Percentiles rank a stretch among this genome's conserved stretches.
Evolutionary conservation across 2,797 vertebrate genomes (phyloP).

Genomic region (Hirundo rustica): DNA sequence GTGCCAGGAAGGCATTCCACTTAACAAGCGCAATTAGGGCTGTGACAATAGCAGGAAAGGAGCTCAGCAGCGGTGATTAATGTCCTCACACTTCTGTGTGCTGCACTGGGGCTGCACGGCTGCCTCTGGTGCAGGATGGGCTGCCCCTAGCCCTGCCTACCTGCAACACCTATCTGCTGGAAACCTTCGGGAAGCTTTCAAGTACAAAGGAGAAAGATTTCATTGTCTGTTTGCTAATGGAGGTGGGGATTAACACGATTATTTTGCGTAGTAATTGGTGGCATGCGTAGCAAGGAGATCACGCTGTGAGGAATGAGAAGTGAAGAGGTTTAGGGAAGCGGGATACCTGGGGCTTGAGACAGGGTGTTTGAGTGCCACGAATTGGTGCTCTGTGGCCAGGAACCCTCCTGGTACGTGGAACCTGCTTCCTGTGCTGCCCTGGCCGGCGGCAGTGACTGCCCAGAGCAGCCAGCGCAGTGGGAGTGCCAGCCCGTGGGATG

Average conservation of each 20-base stretch:
- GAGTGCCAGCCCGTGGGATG: rapidly evolving
- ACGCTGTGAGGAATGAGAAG: background rate
- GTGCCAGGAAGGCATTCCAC: constrained; percentile 10
- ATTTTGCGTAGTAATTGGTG: background rate
- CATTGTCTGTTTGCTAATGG: background rate
- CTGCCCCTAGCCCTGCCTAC: background rate
- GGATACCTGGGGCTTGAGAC: background rate
- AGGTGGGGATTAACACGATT: background rate
- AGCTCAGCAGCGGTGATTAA: background rate
- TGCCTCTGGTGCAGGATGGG: background rate
- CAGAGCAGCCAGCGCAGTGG: rapidly evolving
- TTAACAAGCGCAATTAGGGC: constrained; percentile 16
- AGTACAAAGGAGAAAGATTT: background rate
- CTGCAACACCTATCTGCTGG: background rate
- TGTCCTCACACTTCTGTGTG: background rate
- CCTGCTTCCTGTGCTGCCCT: background rate
- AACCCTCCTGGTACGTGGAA: rapidly evolving
- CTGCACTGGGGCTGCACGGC: rapidly evolving
- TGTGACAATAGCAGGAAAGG: background rate
- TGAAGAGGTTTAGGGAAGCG: background rate
- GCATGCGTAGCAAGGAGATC: background rate
- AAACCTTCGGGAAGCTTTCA: background rate
- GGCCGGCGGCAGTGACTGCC: rapidly evolving
- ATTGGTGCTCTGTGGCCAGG: background rate
- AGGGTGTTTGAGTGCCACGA: background rate